Conservation (phyloP, 2,797 vertebrate genomes). For the Choloepus didactylus region DNA sequence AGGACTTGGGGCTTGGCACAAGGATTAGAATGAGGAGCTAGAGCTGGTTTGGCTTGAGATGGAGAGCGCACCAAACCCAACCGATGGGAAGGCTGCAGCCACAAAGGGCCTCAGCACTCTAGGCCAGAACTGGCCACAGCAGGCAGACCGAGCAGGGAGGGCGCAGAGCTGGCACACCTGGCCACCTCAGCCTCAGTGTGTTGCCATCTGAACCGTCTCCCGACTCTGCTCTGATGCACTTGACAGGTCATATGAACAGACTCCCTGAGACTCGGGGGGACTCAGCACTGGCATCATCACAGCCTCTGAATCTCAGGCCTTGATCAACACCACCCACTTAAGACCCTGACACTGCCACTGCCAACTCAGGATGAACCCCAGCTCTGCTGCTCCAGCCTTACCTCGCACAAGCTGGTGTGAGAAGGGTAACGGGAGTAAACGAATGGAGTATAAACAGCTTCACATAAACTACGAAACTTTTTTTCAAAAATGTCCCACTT, state of each 20-base stretch:
- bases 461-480: not conserved
- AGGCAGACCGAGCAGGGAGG: fast-evolving
- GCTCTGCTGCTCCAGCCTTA: not conserved
- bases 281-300: too few species aligned
- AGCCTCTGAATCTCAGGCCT: not conserved
- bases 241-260: not conserved
- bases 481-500: not conserved
- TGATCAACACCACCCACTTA: fast-evolving
- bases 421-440: fast-evolving
- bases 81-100: not conserved
- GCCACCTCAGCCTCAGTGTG: not conserved
- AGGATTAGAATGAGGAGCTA: not conserved
- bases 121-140: not conserved
- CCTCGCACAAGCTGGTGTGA: not conserved
- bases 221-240: not conserved
- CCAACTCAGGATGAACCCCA: not conserved
- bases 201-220: not conserved
- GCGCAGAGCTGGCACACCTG: fast-evolving
- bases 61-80: too few species aligned
- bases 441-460: not conserved
- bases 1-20: not conserved
- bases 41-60: not conserved
- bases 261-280: not conserved
- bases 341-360: not conserved
- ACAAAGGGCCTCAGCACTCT: fast-evolving